Evolutionary conservation across 2,797 vertebrate genomes (phyloP).

Genomic region (Myioborus miniatus): DNA sequence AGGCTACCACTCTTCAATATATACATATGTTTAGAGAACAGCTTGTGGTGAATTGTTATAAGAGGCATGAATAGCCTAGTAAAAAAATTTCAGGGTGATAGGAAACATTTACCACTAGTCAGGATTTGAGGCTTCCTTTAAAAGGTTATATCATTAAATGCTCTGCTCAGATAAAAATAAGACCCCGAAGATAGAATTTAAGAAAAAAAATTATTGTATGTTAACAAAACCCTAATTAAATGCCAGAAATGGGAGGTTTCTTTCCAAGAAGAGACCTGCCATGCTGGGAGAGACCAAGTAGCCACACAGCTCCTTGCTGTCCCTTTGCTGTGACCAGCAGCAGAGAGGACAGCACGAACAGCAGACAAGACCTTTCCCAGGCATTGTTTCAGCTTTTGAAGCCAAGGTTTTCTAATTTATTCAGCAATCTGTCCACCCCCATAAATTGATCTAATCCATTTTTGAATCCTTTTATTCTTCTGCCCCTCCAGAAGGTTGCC

Average conservation of each 20-base stretch:
- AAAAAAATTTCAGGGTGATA: neutral
- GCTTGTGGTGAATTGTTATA: neutral
- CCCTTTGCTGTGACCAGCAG: neutral
- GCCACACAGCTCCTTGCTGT: rapidly evolving
- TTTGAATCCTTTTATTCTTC: neutral
- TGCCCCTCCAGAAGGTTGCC: neutral
- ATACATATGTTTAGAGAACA: neutral
- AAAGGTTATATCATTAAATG: neutral
- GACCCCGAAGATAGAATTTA: neutral
- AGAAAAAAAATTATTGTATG: neutral
- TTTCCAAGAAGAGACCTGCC: neutral
- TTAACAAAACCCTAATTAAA: neutral
- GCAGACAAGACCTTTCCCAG: neutral
- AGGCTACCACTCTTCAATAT: neutral
- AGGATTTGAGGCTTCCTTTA: neutral
- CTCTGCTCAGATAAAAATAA: neutral
- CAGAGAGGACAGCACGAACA: neutral
- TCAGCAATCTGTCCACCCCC: neutral
- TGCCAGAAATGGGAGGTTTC: neutral
- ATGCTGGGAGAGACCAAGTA: neutral
- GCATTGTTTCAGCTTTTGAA: neutral
- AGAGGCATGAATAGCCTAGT: neutral
- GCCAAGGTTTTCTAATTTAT: neutral
- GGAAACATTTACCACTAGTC: neutral
- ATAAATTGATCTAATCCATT: neutral